A percentile compares a stretch with the other conserved stretches of the same genome.
Conservation (phyloP, 2,113 vertebrate species). For the Cromileptes altivelis region DNA sequence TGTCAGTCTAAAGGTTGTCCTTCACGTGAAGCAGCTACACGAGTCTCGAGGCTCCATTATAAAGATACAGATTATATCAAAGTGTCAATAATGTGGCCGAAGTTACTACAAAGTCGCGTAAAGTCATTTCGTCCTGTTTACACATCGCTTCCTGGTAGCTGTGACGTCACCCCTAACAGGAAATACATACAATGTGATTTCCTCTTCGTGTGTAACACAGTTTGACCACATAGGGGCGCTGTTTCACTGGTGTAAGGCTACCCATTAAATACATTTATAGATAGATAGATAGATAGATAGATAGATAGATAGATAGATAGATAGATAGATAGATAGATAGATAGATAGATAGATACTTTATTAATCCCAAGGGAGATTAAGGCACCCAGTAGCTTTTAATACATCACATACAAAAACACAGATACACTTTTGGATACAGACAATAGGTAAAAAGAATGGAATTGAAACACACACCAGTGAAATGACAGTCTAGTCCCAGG, state of each 20-base stretch:
- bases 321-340: too few relatives aligned
- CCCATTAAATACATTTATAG: background rate
- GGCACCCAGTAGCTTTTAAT: too few relatives aligned
- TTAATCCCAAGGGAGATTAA: too few relatives aligned
- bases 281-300: too few relatives aligned
- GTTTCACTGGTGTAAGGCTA: background rate
- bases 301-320: too few relatives aligned
- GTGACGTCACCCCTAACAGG: slow-evolving; percentile 37
- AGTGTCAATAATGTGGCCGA: background rate
- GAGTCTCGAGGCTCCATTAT: background rate
- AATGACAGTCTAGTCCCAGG: too few relatives aligned
- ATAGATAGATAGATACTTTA: too few relatives aligned
- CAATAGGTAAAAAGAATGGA: too few relatives aligned
- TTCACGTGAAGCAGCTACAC: background rate
- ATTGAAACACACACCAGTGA: too few relatives aligned
- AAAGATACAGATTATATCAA: background rate
- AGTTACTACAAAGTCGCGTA: background rate
- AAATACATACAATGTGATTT: slow-evolving; percentile 25
- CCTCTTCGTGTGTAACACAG: background rate
- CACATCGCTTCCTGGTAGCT: background rate
- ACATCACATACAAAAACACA: too few relatives aligned
- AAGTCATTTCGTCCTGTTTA: background rate
- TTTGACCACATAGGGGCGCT: slow-evolving; percentile 48
- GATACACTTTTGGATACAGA: too few relatives aligned
- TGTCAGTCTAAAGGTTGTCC: background rate